These are phyloP conservation scores for Argyra leucocephala DNA, from an alignment of 2,888 invertebrate genomes.

Conservation along the genomic window DNA sequence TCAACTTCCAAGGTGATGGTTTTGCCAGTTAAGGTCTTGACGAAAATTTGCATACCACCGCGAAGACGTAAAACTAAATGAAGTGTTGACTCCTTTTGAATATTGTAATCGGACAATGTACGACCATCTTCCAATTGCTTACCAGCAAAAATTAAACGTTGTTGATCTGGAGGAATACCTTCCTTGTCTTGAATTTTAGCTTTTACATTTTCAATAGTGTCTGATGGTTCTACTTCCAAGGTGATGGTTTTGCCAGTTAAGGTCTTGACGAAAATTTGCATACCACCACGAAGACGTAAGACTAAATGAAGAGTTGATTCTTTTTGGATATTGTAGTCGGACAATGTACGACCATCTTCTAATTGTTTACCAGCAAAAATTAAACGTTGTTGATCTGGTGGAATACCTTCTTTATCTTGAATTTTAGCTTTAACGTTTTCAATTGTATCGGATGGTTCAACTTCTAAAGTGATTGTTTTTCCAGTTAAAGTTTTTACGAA, in stretches of 20 bases:
- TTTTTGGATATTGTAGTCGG: constrained; percentile 29
- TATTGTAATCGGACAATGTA: constrained; percentile 25
- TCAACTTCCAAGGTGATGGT: constrained; percentile 34
- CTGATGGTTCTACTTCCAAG: constrained; percentile 26
- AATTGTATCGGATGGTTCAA: constrained; percentile 29
- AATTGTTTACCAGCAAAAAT: constrained; percentile 27
- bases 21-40: constrained; percentile 31
- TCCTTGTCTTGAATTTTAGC: constrained; percentile 20
- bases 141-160: constrained; percentile 20
- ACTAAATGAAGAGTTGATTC: constrained; percentile 28
- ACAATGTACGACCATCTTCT: constrained; percentile 26
- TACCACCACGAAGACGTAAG: constrained; percentile 28
- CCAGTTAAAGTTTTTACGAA: constrained; percentile 32
- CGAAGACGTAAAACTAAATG: constrained; percentile 76
- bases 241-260: constrained; percentile 32
- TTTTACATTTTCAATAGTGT: constrained; percentile 20
- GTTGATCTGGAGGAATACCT: constrained; percentile 20
- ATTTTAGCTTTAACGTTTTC: constrained; percentile 27
- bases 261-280: constrained; percentile 36
- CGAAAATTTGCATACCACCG: constrained; percentile 59
- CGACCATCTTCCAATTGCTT: constrained; percentile 20
- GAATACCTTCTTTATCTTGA: constrained; percentile 26
- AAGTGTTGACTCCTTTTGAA: constrained; percentile 33
- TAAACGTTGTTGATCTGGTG: constrained; percentile 27
- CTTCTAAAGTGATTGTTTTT: constrained; percentile 31